These are phyloP conservation scores for Hemichromis elongatus DNA, from an alignment of 2,113 vertebrate species.

Conservation along the genomic window DNA sequence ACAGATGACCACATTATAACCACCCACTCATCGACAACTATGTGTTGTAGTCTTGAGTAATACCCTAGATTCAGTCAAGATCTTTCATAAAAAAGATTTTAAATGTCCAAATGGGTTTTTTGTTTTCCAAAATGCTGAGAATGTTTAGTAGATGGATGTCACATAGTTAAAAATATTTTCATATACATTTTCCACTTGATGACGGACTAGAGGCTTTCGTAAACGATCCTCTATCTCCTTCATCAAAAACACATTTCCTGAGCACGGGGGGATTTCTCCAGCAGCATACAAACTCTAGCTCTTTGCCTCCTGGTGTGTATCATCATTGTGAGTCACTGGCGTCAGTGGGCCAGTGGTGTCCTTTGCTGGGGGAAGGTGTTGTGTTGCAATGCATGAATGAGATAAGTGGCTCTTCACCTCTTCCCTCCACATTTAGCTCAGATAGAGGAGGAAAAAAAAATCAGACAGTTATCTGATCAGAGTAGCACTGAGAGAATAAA, in stretches of 20 bases:
- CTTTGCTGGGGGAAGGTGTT: slow-evolving; percentile 37
- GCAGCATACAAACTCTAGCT: not conserved
- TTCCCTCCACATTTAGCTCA: slow-evolving; percentile 12
- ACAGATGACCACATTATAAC: slow-evolving; percentile 32
- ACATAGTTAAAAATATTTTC: not conserved
- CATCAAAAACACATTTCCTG: not conserved
- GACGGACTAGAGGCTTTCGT: not conserved
- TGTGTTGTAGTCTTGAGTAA: not conserved
- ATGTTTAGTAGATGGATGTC: not conserved
- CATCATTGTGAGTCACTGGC: slow-evolving; percentile 47
- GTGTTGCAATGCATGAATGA: slow-evolving; percentile 42
- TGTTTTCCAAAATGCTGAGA: not conserved
- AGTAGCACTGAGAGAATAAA: not conserved
- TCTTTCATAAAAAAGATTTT: not conserved
- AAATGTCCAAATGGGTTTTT: not conserved
- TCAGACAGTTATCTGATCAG: not conserved
- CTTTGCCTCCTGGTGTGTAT: slow-evolving; percentile 13
- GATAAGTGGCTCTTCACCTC: slow-evolving; percentile 35
- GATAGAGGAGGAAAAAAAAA: not conserved
- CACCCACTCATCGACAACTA: slow-evolving; percentile 24
- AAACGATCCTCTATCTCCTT: not conserved
- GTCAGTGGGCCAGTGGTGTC: slow-evolving; percentile 12
- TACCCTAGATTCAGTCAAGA: not conserved
- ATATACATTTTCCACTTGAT: not conserved
- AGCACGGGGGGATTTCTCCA: slow-evolving; percentile 6